phyloP scores from a whole-genome alignment of 64 coral and sea anemone species.

The Pocillopora verrucosa region DNA sequence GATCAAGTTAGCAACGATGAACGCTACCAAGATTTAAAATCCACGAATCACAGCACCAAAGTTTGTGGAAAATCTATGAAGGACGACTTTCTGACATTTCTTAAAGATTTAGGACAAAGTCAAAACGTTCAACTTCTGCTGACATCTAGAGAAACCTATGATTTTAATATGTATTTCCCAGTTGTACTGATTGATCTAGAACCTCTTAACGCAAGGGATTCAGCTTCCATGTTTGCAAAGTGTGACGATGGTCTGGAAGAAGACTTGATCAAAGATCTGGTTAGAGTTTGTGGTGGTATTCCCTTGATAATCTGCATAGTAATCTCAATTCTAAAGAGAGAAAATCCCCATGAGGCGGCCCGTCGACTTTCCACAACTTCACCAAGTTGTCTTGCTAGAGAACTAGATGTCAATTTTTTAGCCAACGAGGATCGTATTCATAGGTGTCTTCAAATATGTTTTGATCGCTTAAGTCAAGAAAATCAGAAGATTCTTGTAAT shows the following conservation, averaged over 20 bases:
- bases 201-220: constrained; percentile 8
- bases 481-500: constrained; percentile 13
- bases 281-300: constrained; percentile 34
- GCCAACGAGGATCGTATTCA: background rate
- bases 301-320: constrained; percentile 44
- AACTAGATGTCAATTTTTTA: background rate
- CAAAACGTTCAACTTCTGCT: constrained; percentile 18
- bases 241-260: background rate
- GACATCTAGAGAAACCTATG: constrained; percentile 39
- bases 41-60: background rate
- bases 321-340: constrained; percentile 2
- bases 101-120: background rate
- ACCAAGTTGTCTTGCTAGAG: background rate
- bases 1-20: background rate
- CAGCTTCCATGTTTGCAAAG: constrained; percentile 6
- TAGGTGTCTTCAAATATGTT: constrained; percentile 18
- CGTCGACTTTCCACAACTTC: background rate
- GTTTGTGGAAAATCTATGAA: background rate
- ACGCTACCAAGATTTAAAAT: background rate
- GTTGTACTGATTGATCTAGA: constrained; percentile 2
- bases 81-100: background rate
- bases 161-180: background rate
- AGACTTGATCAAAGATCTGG: constrained; percentile 3
- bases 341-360: background rate
- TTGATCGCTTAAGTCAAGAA: constrained; percentile 13